These are phyloP conservation scores for Zaprionus inermis DNA, from an alignment of 1,140 invertebrate species.

Conservation along the genomic window DNA sequence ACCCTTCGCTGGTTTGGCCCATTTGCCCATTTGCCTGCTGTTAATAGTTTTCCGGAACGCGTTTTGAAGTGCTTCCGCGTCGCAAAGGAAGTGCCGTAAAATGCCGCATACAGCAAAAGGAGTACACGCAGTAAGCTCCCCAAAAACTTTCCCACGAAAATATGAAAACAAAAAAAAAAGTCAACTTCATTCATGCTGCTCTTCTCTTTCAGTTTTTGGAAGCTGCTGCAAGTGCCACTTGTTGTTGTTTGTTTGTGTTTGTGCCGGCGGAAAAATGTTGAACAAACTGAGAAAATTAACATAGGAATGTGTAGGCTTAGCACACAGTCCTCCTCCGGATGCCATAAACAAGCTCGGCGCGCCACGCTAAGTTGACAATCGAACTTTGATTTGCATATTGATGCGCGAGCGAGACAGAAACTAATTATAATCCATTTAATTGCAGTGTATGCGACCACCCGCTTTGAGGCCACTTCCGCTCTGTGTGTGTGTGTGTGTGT, in stretches of 20 bases:
- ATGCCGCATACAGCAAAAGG: constrained; percentile 58
- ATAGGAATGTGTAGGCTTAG: constrained; percentile 31
- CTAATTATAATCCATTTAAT: background rate
- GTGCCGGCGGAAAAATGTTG: constrained; percentile 21
- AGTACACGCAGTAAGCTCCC: background rate
- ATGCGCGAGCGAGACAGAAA: background rate
- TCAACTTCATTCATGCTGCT: background rate
- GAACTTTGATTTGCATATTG: background rate
- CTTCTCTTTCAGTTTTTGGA: background rate
- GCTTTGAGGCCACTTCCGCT: background rate
- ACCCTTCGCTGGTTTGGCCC: constrained; percentile 51
- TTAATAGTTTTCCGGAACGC: constrained; percentile 78
- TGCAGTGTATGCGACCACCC: background rate
- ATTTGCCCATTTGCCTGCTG: constrained; percentile 49
- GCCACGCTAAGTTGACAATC: constrained; percentile 1
- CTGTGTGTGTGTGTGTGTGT: background rate
- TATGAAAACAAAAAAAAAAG: background rate
- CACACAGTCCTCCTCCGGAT: background rate
- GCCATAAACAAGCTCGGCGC: background rate
- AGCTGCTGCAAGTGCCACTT: constrained; percentile 34
- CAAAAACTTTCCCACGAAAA: background rate
- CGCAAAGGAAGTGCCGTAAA: constrained; percentile 68
- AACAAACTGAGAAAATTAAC: constrained; percentile 30
- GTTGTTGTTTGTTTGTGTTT: constrained; percentile 31
- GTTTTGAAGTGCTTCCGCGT: constrained; percentile 66